Conservation (phyloP, 2,113 vertebrate species). For the Chauna torquata region DNA sequence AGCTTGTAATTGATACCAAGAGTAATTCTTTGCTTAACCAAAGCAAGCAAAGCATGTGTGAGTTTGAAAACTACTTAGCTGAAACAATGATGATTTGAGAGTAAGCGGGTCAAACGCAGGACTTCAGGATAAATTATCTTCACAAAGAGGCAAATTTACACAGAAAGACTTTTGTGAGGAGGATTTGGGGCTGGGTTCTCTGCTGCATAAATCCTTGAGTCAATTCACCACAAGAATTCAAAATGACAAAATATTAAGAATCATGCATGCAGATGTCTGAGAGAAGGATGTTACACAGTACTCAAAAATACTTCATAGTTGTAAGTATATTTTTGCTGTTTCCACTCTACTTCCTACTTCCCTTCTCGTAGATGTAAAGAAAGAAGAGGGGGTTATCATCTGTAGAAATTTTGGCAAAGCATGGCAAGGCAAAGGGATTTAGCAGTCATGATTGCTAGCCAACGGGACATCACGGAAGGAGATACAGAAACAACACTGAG, state of each 20-base stretch:
- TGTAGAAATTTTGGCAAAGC: neutral
- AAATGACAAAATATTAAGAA: neutral
- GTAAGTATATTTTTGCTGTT: neutral
- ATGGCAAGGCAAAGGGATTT: neutral
- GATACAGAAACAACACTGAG: neutral
- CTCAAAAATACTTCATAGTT: neutral
- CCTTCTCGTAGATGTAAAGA: neutral
- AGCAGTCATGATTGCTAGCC: neutral
- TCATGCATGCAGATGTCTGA: neutral
- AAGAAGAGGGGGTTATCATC: neutral
- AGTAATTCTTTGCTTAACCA: constrained; percentile 26
- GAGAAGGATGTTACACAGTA: neutral
- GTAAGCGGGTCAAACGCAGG: constrained; percentile 14
- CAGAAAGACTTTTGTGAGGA: neutral
- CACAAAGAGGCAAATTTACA: neutral
- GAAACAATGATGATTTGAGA: constrained; percentile 43
- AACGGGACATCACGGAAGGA: neutral
- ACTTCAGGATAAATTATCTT: constrained; percentile 14
- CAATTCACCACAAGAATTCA: neutral
- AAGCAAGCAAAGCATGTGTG: constrained; percentile 7
- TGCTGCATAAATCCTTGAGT: neutral
- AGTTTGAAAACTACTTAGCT: constrained; percentile 55
- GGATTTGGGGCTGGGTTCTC: neutral
- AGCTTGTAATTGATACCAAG: constrained; percentile 34
- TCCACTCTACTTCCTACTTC: neutral